phyloP scores from a whole-genome alignment of 2,888 invertebrate species.

The Scaptomyza caliginosa region DNA sequence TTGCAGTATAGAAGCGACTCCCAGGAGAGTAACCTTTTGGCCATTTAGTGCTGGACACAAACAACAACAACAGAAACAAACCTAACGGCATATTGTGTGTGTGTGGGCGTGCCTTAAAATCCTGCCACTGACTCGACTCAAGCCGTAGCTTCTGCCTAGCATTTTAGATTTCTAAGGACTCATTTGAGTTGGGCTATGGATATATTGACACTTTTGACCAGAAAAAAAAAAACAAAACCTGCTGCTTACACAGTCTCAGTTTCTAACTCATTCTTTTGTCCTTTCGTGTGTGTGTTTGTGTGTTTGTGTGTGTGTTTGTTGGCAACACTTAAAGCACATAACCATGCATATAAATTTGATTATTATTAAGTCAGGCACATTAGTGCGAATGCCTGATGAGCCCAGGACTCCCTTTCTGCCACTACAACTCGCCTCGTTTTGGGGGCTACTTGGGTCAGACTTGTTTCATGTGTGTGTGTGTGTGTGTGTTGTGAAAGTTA shows the following conservation, averaged over 20 bases:
- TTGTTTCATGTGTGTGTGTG: conserved; percentile 13
- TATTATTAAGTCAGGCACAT: conserved; percentile 81
- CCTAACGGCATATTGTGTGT: conserved; percentile 43
- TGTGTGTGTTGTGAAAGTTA: conserved; percentile 50
- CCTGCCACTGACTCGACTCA: conserved; percentile 16
- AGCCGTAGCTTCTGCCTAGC: conserved; percentile 27
- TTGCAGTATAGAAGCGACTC: conserved; percentile 51
- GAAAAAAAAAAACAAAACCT: too few species aligned
- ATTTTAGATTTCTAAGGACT: conserved; percentile 38
- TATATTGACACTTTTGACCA: conserved; percentile 70
- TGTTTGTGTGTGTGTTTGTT: conserved; percentile 26
- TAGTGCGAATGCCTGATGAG: conserved; percentile 77
- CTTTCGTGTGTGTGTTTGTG: background rate
- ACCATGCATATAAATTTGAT: conserved; percentile 83
- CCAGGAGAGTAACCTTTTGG: conserved; percentile 81
- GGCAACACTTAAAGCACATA: conserved; percentile 78
- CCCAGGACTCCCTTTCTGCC: background rate
- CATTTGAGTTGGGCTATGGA: conserved; percentile 43
- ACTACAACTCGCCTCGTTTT: conserved; percentile 16
- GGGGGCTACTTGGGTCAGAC: conserved; percentile 55
- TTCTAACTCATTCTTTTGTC: conserved; percentile 6
- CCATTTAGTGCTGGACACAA: conserved; percentile 76
- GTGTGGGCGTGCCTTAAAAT: conserved; percentile 35
- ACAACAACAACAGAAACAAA: conserved; percentile 48
- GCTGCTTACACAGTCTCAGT: conserved; percentile 3